Evolutionary conservation across 2,888 invertebrate genomes (phyloP).

Genomic region (Spicauda simplicius): DNA sequence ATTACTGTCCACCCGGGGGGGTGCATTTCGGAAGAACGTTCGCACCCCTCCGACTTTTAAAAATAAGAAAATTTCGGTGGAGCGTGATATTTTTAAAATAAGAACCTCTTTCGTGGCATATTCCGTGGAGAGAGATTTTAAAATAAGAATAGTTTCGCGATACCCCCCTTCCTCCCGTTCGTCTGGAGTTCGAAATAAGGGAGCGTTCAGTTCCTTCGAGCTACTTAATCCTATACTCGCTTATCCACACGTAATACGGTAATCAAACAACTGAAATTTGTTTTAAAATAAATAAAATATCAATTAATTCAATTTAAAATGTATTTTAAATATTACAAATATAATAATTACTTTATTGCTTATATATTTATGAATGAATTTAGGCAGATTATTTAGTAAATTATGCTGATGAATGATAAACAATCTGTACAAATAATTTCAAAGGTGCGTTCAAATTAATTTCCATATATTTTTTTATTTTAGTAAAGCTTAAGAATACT

Average conservation of each 20-base stretch:
- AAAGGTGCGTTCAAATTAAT: background rate
- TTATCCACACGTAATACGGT: slow-evolving; percentile 12
- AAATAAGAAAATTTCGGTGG: slow-evolving; percentile 83
- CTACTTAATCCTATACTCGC: slow-evolving; percentile 37
- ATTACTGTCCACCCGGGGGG: slow-evolving; percentile 79
- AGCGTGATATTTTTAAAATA: slow-evolving; percentile 85
- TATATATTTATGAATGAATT: too few species aligned
- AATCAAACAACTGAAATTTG: background rate
- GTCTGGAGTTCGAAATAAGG: slow-evolving; percentile 80
- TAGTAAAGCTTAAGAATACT: background rate
- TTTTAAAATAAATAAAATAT: background rate
- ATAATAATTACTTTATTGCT: too few species aligned
- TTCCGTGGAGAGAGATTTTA: slow-evolving; percentile 84
- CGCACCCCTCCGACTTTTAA: slow-evolving; percentile 77
- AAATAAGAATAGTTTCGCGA: slow-evolving; percentile 85
- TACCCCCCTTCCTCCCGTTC: slow-evolving; percentile 65
- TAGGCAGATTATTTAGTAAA: too few species aligned
- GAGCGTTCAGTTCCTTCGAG: slow-evolving; percentile 40
- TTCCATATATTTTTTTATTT: background rate
- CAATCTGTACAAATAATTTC: background rate
- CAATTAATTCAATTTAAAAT: too few species aligned
- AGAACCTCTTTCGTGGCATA: slow-evolving; percentile 83
- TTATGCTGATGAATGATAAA: too few species aligned
- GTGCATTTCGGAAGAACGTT: slow-evolving; percentile 81
- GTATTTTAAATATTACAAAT: too few species aligned